Percentiles rank a stretch among this genome's conserved stretches.
Evolutionary conservation across 1,140 invertebrate species (phyloP).

Genomic region (Luehdorfia chinensis): DNA sequence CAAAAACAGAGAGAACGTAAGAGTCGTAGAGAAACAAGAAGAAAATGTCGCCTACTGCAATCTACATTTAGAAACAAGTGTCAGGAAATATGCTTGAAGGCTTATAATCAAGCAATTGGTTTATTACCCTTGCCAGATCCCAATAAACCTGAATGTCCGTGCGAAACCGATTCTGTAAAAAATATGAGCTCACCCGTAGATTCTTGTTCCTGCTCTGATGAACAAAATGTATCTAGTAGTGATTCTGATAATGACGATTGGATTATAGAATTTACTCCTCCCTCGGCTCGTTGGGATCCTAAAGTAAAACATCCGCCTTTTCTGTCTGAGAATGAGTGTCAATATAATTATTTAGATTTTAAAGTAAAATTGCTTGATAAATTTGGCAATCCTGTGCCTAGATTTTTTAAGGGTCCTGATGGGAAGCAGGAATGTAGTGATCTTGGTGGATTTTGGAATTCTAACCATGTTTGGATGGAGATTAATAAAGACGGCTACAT

Average conservation of each 20-base stretch:
- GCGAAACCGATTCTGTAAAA: conserved; percentile 33
- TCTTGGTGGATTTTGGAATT: conserved; percentile 64
- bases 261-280: conserved; percentile 60
- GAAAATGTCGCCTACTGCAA: conserved; percentile 57
- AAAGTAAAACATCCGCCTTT: conserved; percentile 58
- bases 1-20: conserved; percentile 52
- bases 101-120: conserved; percentile 68
- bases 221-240: conserved; percentile 45
- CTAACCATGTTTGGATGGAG: conserved; percentile 52
- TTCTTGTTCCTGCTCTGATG: conserved; percentile 65
- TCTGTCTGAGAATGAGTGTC: conserved; percentile 41
- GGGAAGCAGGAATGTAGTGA: conserved; percentile 66
- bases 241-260: conserved; percentile 66
- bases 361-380: conserved; percentile 65
- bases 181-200: conserved; percentile 44
- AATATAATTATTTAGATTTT: conserved; percentile 67
- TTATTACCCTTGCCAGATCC: conserved; percentile 54
- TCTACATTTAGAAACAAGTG: conserved; percentile 63
- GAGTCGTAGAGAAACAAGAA: conserved; percentile 57
- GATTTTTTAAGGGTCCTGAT: conserved; percentile 67
- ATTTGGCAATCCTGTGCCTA: conserved; percentile 49
- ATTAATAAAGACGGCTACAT: conserved; percentile 69
- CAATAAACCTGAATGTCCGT: conserved; percentile 59
- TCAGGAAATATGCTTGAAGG: conserved; percentile 68
- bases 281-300: conserved; percentile 50